Base-by-base conservation (phyloP, 2,113 vertebrate species). In the Boulengerochromis microlepis region DNA sequence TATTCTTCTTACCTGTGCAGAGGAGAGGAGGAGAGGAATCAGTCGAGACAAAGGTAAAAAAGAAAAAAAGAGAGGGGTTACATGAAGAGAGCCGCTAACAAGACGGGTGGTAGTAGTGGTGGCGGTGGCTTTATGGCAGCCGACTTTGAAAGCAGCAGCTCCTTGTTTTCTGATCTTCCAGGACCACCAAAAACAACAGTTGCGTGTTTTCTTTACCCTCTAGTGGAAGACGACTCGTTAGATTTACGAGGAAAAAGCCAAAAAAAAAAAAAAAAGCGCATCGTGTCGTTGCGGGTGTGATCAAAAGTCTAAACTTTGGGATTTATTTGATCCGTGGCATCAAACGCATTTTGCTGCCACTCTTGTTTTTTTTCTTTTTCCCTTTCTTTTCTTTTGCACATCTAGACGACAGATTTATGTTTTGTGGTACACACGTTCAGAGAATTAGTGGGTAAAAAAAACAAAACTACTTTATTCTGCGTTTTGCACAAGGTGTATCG, bases 11-110 rank as follows among this genome's bases (percentile, higher is more conserved):
- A 95, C 93, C 91, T 93, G 94, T 74, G 87, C 85, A 19, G 84
- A 84, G 69, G 69, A 74, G 91, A 91, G 90, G 91, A 93, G 69
- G 69, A 78, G 89, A 92, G 90, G 91, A 94, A 78, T 87, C 94
- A 15, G 86, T 82, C 85, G 90, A 95, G 92, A 95, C 95, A 95
- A 96, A 96, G 95, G 95, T 96, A 96, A 95, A 93, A 84, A 85
- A 18, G 7, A 33, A 12, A 38, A 33, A 24, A 26, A 45, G 35
- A 18, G 40, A 22, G 40, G 90, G 80, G 90, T 85, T 87, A 92
- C 90, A 82, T 47, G 85, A 66, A 82, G 85, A 85, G 90, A 92
- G 90, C 87, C 89, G 90, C 94, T 94, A 93, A 95, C 93, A 18
- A 96, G 94, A 74, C 94, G 90, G 89, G 87, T 88, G 92, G 84